Conservation (phyloP, 1,140 invertebrate genomes). For the Rhopalosiphum padi region DNA sequence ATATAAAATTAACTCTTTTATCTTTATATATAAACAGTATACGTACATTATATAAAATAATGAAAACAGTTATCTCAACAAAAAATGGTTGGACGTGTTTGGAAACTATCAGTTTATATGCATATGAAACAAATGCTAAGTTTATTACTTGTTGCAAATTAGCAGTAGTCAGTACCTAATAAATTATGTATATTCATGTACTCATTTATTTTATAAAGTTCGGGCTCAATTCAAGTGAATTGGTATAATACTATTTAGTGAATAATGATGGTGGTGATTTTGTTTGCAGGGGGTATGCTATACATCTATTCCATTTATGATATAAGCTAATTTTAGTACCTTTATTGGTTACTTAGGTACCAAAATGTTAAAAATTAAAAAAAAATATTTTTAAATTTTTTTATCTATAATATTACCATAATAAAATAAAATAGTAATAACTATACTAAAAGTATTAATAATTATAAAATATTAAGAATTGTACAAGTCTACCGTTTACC, state of each 20-base stretch:
- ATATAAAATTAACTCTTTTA: neutral
- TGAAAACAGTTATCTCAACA: neutral
- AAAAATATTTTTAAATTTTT: too few relatives aligned
- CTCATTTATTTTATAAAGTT: neutral
- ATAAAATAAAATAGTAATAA: too few relatives aligned
- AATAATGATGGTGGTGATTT: neutral
- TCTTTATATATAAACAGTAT: neutral
- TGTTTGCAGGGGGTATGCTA: neutral
- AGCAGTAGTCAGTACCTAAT: too few relatives aligned
- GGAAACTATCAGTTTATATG: neutral
- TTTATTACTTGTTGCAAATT: neutral
- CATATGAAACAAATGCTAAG: neutral
- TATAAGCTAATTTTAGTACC: neutral
- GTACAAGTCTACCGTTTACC: too few relatives aligned
- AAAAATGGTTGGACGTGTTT: neutral
- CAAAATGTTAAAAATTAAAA: too few relatives aligned
- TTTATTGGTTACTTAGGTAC: too few relatives aligned
- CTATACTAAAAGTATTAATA: too few relatives aligned
- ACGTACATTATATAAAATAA: neutral
- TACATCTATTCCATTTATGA: too few relatives aligned
- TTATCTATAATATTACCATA: too few relatives aligned
- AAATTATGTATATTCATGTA: too few relatives aligned
- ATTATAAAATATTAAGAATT: too few relatives aligned
- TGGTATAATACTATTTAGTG: neutral
- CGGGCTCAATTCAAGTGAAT: neutral